phyloP scores from a whole-genome alignment of 2,888 invertebrate species.

The Brachylomia viminalis region DNA sequence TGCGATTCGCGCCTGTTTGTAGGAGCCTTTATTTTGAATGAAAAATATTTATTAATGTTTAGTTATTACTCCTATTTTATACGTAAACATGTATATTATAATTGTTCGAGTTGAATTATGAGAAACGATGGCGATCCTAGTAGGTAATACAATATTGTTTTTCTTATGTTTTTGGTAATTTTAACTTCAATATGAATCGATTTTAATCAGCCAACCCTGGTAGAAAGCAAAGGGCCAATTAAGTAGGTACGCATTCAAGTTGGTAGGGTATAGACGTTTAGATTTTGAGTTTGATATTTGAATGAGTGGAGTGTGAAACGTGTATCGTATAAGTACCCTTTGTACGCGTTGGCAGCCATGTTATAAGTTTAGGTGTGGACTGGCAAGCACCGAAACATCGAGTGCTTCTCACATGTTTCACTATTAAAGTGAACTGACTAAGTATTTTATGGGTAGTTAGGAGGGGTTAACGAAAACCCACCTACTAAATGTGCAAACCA shows the following conservation, averaged over 20 bases:
- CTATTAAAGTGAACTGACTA: neutral
- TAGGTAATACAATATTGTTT: neutral
- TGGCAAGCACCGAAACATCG: neutral
- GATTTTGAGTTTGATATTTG: conserved; percentile 31
- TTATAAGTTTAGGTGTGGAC: neutral
- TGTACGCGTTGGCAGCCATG: neutral
- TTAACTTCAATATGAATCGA: no score
- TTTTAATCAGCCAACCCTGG: conserved; percentile 6
- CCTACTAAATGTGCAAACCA: neutral
- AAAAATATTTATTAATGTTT: neutral
- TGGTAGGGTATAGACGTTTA: neutral
- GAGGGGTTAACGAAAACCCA: neutral
- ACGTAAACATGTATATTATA: neutral
- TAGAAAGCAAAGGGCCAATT: conserved; percentile 41
- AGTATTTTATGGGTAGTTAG: no score
- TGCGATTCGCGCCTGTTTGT: no score
- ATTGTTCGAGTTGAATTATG: no score
- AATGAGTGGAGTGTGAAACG: conserved; percentile 30
- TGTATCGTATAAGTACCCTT: conserved; percentile 25
- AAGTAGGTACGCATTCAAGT: conserved; percentile 29
- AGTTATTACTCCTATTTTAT: neutral
- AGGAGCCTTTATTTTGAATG: no score
- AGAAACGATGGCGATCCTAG: neutral
- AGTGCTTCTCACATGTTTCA: neutral
- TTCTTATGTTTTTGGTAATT: no score